These are phyloP conservation scores for Aurelia aurita complex sp. Pacific DNA, from an alignment of 30 jellyfish, hydroid and myxozoan species.

Conservation along the genomic window DNA sequence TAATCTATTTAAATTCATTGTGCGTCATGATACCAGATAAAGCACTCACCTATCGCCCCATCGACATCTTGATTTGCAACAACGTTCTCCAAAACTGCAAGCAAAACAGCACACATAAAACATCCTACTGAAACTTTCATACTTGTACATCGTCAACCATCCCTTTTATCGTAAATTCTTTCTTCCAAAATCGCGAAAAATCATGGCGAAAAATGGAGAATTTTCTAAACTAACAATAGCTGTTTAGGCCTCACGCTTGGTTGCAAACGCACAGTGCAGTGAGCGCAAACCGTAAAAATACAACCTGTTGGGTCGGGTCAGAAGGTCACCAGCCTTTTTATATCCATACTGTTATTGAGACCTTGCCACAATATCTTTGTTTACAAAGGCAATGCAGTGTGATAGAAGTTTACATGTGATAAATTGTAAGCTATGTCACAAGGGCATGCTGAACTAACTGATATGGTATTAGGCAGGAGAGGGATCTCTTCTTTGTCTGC, in stretches of 20 bases:
- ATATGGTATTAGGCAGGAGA: too few relatives aligned
- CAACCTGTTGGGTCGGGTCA: slow-evolving; percentile 59
- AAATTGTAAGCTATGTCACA: not conserved
- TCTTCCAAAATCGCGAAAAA: not conserved
- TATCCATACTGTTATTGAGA: not conserved
- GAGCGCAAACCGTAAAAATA: slow-evolving; percentile 47
- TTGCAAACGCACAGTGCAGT: slow-evolving; percentile 35
- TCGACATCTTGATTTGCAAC: slow-evolving; percentile 46
- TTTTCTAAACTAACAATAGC: slow-evolving; percentile 14
- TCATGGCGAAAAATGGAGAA: not conserved
- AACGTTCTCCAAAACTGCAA: slow-evolving; percentile 1
- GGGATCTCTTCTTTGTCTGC: too few relatives aligned
- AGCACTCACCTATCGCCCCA: slow-evolving; percentile 62
- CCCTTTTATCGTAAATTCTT: not conserved
- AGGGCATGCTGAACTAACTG: too few relatives aligned
- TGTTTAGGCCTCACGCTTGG: slow-evolving; percentile 51
- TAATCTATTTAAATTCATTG: too few relatives aligned
- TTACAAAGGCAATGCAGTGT: not conserved
- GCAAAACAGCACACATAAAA: slow-evolving; percentile 21
- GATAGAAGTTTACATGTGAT: slow-evolving; percentile 4
- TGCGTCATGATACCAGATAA: too few relatives aligned
- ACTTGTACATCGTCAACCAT: slow-evolving; percentile 37
- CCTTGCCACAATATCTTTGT: not conserved
- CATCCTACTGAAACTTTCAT: slow-evolving; percentile 24
- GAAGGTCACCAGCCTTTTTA: slow-evolving; percentile 62